Base-by-base conservation (phyloP, 2,113 vertebrate genomes). In the Mastomys natalensis region DNA sequence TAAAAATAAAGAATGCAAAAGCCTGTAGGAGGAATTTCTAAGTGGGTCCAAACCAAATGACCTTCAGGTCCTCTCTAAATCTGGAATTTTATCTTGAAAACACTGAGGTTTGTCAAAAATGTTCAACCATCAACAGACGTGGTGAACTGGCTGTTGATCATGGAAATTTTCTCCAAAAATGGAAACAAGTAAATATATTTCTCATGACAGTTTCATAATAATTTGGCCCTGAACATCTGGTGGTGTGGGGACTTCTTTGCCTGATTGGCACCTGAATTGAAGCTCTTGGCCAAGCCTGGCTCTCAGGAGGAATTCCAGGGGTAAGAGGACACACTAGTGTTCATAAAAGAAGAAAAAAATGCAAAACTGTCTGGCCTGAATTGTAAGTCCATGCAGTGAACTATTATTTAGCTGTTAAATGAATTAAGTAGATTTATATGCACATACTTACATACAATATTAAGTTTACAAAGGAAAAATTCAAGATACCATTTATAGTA, bases 21-120 rank as follows among this genome's bases (percentile, higher is more conserved):
- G 31, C 7, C 84, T 74, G 4, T 55, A 55, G 58, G 74, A 88
- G 55, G 21, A 40, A 60, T 91, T 91, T 45, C 80, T 70, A 72
- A 82, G 70, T 43, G 31, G 37, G 40, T 74, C 76, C 76, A 94
- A 95, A 51, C 55, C 74, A 87, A 91, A 77, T 74, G 78, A 87
- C 43, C 55, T 91, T 76, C 16, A 31, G 19, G 3, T 80, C 21
- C 58, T 93, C 92, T 96, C 24, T 51, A 92, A 95, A 92, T 64
- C 55, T 95, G 91, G 60, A 76, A 90, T 76, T 58, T 85, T 73
- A 51, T 74, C 34, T 89, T 92, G 76, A 85, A 90, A 95, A 95
- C 64, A 90, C 7, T 76, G 43, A 78, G 40, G 16, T 87, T 97
- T 92, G 37, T 84, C 77, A n/a, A 64, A 93, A 97, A 74, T 60